Base-by-base conservation (phyloP, 2,888 invertebrate species). In the Chymomyza procnemis region DNA sequence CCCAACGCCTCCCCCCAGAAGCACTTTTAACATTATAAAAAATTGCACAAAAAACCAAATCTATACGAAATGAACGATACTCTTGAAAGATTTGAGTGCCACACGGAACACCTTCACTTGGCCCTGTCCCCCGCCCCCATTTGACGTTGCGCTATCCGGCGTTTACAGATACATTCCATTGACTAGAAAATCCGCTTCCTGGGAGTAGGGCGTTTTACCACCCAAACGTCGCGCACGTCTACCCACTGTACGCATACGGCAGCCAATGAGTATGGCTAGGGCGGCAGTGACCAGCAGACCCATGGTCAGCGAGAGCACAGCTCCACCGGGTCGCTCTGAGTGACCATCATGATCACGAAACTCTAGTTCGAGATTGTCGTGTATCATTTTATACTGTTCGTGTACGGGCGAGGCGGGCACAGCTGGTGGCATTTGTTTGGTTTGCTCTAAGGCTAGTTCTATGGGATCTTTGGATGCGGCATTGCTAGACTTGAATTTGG, bases 151-250 rank as follows among this genome's bases (percentile, higher is more conserved):
- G 0, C 34, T 41, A 12, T 5, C 34, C 9, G 6, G 0, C 34
- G 4, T 67, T 85, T 89, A 90, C 65, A 98, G 94, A 92, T 98
- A 99, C 98, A 99, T 98, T 88, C 98, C 98, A 92, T 99, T 98
- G 82, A 99, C 98, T 85, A 99, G 93, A 92, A 98, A 98, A 92
- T 98, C 98, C 0, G 98, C 97, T 92, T 98, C 98, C 90, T 97
- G 97, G 41, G 97, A 95, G 88, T 96, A 95, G 18, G 95, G 93
- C 60, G 95, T 94, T 90, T 96, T 95, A 68, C 96, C 95, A 58
- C 95, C 95, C 71, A 89, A 62, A 80, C 96, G 93, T 73, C 95
- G 93, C 71, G 96, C 93, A 65, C 96, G 92, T 77, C 96, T 93
- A 4, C 90, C 88, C 18, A 97, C 95, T 67, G 95, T 95, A 78